These are phyloP conservation scores for Sialis fuliginosa DNA, from an alignment of 2,888 invertebrate genomes.

Conservation along the genomic window DNA sequence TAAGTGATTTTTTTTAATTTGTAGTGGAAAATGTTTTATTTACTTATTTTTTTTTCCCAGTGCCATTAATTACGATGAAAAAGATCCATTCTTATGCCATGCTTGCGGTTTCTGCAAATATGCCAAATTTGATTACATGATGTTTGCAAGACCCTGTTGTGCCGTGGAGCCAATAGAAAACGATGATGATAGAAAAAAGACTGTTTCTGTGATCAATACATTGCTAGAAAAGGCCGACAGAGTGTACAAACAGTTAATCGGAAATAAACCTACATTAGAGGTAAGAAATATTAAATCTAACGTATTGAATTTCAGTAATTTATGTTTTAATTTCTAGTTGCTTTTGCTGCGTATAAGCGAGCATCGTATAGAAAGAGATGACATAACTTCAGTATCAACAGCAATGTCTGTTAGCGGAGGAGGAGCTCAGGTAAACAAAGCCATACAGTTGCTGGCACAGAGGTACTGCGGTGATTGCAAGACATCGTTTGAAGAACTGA, in stretches of 20 bases:
- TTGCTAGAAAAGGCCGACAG: constrained; percentile 87
- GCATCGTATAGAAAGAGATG: constrained; percentile 54
- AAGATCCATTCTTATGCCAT: constrained; percentile 96
- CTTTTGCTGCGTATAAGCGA: constrained; percentile 76
- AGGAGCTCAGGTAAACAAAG: constrained; percentile 61
- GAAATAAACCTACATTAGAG: constrained; percentile 81
- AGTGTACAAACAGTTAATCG: constrained; percentile 77
- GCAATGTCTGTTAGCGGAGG: constrained; percentile 13
- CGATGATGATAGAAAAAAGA: constrained; percentile 91
- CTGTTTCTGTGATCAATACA: constrained; percentile 77
- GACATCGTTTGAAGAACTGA: constrained; percentile 86
- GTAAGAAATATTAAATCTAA: constrained; percentile 19
- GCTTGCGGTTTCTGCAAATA: constrained; percentile 99
- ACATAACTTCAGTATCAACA: constrained; percentile 24
- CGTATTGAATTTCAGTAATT: background rate
- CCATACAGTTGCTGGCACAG: constrained; percentile 85
- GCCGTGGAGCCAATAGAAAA: constrained; percentile 95
- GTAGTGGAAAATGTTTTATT: no score
- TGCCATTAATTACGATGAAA: constrained; percentile 97
- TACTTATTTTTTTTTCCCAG: constrained; percentile 27
- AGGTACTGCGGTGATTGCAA: constrained; percentile 92
- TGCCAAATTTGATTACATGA: constrained; percentile 93
- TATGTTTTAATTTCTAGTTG: constrained; percentile 26
- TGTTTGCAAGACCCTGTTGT: constrained; percentile 81
- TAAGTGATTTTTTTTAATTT: constrained; percentile 17